Evolutionary conservation across 2,113 vertebrate species (phyloP), one percentile per base, ranked within the genome.

Genomic region (Struthidea cinerea): DNA sequence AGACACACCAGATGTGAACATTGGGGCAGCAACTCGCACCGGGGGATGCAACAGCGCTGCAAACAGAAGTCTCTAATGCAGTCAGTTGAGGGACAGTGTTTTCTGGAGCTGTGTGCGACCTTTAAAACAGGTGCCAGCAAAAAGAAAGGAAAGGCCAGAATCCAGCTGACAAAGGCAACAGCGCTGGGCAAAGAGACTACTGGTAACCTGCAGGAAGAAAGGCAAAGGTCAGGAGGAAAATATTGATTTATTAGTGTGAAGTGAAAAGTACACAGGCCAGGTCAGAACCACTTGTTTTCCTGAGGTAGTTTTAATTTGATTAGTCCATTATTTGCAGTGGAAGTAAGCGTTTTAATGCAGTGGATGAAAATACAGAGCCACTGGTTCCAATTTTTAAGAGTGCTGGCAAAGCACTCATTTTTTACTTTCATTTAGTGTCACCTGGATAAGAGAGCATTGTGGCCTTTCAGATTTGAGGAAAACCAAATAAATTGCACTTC

Each of bases 161-260:
- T 93, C 80, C 89, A 95, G 77, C 69, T 92, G 91, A 78, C 77
- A 92, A 94, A 91, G n/a, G 71, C 74, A 91, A 79, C 67, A 91
- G 33, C 49, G 24, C 11, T 61, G 30, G 69, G 68, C 39, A 83
- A 59, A 46, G 46, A 95, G 63, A 69, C 35, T 73, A 69, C 67
- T 55, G 52, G 33, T 71, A 90, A 91, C 27, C 37, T 76, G 53
- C 41, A 79, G 70, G 57, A 95, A 84, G 53, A 94, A 87, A 94
- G 76, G 69, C 42, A 89, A 94, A 87, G n/a, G 37, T 65, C 44
- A 74, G 41, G 22, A 90, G 75, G 71, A 87, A 97, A 94, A 77
- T 69, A 67, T 6, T 88, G 67, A 69, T 92, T 91, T 86, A 47
- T 82, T 93, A 92, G 82, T 32, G 35, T 74, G 82, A 95, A 91